These are phyloP conservation scores for Callionymus lyra DNA, from an alignment of 2,113 vertebrate genomes.

Conservation along the genomic window DNA sequence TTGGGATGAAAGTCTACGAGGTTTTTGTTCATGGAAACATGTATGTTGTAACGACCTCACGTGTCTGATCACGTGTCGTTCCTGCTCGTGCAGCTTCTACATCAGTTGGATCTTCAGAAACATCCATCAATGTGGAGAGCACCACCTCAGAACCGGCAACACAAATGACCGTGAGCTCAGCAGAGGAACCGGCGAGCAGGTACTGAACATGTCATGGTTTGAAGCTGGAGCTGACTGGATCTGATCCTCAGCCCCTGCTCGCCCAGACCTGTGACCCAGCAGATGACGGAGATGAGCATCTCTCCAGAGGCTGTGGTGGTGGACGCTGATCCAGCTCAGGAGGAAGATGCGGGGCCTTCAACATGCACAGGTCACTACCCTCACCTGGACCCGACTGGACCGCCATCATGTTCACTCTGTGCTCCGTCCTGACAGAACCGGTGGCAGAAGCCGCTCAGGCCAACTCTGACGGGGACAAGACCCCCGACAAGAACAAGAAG, in stretches of 20 bases:
- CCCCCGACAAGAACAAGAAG: slow-evolving; percentile 78
- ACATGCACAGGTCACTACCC: slow-evolving; percentile 51
- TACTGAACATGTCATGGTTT: slow-evolving; percentile 26
- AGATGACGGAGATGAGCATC: slow-evolving; percentile 88
- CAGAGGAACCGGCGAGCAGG: slow-evolving; percentile 72
- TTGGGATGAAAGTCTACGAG: too few species aligned
- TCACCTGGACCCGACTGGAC: background rate
- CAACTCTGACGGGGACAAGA: slow-evolving; percentile 70
- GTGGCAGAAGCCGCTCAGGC: slow-evolving; percentile 65
- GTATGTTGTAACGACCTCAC: too few species aligned
- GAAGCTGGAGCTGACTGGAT: too few species aligned
- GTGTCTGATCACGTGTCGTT: slow-evolving; percentile 14
- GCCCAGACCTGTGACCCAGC: slow-evolving; percentile 80
- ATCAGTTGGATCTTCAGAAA: slow-evolving; percentile 56
- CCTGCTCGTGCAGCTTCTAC: slow-evolving; percentile 41
- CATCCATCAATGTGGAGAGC: slow-evolving; percentile 56
- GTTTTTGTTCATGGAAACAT: too few species aligned
- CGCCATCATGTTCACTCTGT: background rate
- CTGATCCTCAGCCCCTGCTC: slow-evolving; percentile 62
- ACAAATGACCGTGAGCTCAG: slow-evolving; percentile 55
- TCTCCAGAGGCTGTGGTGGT: slow-evolving; percentile 70
- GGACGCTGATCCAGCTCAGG: slow-evolving; percentile 66
- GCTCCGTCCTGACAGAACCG: slow-evolving; percentile 51
- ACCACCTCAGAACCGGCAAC: slow-evolving; percentile 47
- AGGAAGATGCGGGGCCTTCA: slow-evolving; percentile 60